Percentiles rank a stretch among this genome's conserved stretches.
Conservation (phyloP, 1,140 invertebrate genomes). For the Palaemon carinicauda region DNA sequence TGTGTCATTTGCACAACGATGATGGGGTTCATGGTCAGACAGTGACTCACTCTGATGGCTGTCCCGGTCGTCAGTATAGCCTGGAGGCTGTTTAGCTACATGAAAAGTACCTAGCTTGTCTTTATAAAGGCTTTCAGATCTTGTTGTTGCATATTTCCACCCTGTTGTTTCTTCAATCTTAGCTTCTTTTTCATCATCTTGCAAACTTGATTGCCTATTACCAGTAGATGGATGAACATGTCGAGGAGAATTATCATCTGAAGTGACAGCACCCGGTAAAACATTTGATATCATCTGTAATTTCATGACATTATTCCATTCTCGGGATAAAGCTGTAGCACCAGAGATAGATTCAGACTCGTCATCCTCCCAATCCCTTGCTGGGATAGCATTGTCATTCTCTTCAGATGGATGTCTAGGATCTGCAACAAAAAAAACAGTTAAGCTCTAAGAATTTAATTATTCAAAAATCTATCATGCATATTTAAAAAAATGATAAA, state of each 20-base stretch:
- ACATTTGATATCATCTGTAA: not conserved
- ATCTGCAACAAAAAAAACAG: not conserved
- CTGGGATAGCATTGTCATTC: not conserved
- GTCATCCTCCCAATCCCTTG: not conserved
- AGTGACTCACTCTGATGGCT: slow-evolving; percentile 48
- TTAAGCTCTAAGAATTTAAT: too few species aligned
- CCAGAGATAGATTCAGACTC: not conserved
- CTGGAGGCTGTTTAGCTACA: slow-evolving; percentile 47
- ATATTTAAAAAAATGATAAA: too few species aligned
- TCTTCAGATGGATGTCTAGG: not conserved
- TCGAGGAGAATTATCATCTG: slow-evolving; percentile 18
- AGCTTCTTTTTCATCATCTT: not conserved
- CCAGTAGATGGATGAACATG: not conserved
- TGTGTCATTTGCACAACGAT: not conserved
- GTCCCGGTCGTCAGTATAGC: slow-evolving; percentile 34
- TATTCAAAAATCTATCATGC: too few species aligned
- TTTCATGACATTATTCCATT: not conserved
- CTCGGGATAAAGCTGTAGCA: not conserved
- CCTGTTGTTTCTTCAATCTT: not conserved
- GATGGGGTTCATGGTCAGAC: slow-evolving; percentile 36
- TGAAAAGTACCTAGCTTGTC: slow-evolving; percentile 35
- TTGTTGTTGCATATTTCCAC: not conserved
- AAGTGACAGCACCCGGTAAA: not conserved
- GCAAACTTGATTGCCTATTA: not conserved
- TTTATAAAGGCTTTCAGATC: slow-evolving; percentile 34